phyloP scores from a whole-genome alignment of 2,888 invertebrate species.

The Sericinus montela region DNA sequence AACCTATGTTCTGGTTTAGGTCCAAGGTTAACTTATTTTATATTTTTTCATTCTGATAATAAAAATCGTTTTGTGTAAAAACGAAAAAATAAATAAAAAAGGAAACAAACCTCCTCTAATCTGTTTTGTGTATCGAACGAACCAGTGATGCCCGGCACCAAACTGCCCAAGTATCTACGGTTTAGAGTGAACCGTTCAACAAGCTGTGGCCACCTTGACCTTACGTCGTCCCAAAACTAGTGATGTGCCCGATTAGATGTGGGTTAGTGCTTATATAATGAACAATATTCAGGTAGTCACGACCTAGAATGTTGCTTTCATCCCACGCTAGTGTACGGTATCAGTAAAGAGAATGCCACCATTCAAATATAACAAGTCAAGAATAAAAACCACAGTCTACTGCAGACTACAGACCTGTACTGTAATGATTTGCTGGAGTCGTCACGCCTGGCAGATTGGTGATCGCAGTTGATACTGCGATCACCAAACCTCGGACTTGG shows the following conservation, averaged over 20 bases:
- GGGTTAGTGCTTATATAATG: constrained; percentile 84
- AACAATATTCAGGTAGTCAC: constrained; percentile 90
- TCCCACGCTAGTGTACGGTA: constrained; percentile 86
- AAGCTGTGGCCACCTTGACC: constrained; percentile 86
- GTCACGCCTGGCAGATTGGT: too few species aligned
- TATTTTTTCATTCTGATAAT: too few species aligned
- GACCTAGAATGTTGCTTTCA: constrained; percentile 86
- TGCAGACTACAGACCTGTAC: too few species aligned
- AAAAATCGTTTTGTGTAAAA: too few species aligned
- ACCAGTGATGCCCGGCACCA: constrained; percentile 85
- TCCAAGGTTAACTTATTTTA: too few species aligned
- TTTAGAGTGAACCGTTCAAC: constrained; percentile 90
- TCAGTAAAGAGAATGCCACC: constrained; percentile 55
- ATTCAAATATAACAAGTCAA: too few species aligned
- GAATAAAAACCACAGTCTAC: too few species aligned
- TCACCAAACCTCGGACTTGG: too few species aligned
- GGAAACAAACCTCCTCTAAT: constrained; percentile 82
- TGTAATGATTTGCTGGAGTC: too few species aligned
- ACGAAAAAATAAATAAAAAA: too few species aligned
- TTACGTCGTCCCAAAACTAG: constrained; percentile 92
- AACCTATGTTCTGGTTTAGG: too few species aligned
- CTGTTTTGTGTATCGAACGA: constrained; percentile 84
- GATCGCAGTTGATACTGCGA: too few species aligned
- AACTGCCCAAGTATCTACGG: constrained; percentile 87
- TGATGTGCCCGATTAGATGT: constrained; percentile 82